A percentile compares a stretch with the other conserved stretches of the same genome.
Conservation (phyloP, 2,888 invertebrate species). For the Patella caerulea region DNA sequence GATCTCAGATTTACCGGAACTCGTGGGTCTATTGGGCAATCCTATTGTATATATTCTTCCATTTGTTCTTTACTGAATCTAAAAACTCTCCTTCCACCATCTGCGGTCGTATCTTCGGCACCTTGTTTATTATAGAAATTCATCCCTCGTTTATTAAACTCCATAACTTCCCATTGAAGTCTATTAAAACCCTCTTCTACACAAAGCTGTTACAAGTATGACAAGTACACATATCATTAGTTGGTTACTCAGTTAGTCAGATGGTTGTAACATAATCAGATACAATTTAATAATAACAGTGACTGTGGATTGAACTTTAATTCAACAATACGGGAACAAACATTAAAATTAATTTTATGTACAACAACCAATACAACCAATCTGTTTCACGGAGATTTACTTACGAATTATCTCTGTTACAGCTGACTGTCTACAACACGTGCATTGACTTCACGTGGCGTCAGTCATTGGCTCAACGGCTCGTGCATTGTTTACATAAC, state of each 20-base stretch:
- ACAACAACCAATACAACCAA: too few relatives aligned
- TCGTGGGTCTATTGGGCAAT: background rate
- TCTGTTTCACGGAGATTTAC: too few relatives aligned
- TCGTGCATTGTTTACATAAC: too few relatives aligned
- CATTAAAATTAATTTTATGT: too few relatives aligned
- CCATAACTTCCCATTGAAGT: slow-evolving; percentile 85
- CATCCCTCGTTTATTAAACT: slow-evolving; percentile 85
- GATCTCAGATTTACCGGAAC: background rate
- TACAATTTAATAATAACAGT: too few relatives aligned
- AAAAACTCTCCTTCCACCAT: slow-evolving; percentile 77
- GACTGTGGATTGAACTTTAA: too few relatives aligned
- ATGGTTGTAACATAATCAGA: too few relatives aligned
- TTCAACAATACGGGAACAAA: too few relatives aligned
- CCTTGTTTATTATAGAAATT: slow-evolving; percentile 82
- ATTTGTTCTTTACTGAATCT: background rate
- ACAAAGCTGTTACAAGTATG: slow-evolving; percentile 46
- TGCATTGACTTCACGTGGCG: too few relatives aligned
- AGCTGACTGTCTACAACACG: too few relatives aligned
- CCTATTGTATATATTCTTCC: background rate
- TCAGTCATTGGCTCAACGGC: too few relatives aligned
- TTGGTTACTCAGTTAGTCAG: background rate
- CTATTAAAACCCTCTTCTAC: slow-evolving; percentile 75
- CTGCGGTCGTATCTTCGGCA: slow-evolving; percentile 76
- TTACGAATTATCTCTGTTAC: too few relatives aligned
- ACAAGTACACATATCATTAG: background rate